Percentiles rank a stretch among this genome's conserved stretches.
These are phyloP conservation scores for Pogonophryne albipinna DNA, from an alignment of 2,797 vertebrate species.

Conservation along the genomic window DNA sequence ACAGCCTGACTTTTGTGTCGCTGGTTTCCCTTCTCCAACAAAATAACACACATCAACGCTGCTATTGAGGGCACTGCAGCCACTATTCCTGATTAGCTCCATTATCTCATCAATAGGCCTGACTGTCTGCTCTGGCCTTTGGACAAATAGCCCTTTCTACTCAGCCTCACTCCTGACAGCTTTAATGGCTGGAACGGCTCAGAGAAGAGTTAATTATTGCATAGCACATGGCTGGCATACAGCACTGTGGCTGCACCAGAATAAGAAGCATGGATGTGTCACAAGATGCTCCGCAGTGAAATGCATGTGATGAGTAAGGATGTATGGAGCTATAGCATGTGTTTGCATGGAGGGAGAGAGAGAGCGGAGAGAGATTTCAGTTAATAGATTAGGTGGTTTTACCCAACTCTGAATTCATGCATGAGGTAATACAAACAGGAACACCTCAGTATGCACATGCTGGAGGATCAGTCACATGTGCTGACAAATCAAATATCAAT, in stretches of 20 bases:
- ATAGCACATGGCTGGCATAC: slow-evolving; percentile 74
- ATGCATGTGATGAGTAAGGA: slow-evolving; percentile 62
- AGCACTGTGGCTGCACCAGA: slow-evolving; percentile 35
- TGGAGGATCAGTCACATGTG: slow-evolving; percentile 42
- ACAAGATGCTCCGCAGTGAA: slow-evolving; percentile 64
- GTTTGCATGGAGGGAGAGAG: neutral
- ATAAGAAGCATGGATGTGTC: slow-evolving; percentile 65
- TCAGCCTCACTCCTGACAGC: slow-evolving; percentile 53
- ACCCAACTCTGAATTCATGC: slow-evolving; percentile 12
- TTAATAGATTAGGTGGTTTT: slow-evolving; percentile 14
- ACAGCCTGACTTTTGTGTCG: slow-evolving; percentile 43
- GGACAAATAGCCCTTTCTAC: slow-evolving; percentile 76
- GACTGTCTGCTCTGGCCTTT: slow-evolving; percentile 71
- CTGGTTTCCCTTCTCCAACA: slow-evolving; percentile 32
- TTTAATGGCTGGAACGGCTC: slow-evolving; percentile 65
- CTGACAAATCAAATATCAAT: slow-evolving; percentile 38
- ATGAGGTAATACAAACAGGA: slow-evolving; percentile 11
- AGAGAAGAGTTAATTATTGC: slow-evolving; percentile 76
- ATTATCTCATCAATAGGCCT: slow-evolving; percentile 76
- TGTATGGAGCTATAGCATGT: slow-evolving; percentile 6
- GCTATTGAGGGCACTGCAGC: slow-evolving; percentile 57
- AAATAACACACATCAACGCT: slow-evolving; percentile 44
- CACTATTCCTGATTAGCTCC: slow-evolving; percentile 71
- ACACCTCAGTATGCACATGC: slow-evolving; percentile 14
- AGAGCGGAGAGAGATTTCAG: neutral